These are phyloP conservation scores for Anthopleura xanthogrammica DNA, from an alignment of 92 coral and sea anemone genomes.

Conservation along the genomic window DNA sequence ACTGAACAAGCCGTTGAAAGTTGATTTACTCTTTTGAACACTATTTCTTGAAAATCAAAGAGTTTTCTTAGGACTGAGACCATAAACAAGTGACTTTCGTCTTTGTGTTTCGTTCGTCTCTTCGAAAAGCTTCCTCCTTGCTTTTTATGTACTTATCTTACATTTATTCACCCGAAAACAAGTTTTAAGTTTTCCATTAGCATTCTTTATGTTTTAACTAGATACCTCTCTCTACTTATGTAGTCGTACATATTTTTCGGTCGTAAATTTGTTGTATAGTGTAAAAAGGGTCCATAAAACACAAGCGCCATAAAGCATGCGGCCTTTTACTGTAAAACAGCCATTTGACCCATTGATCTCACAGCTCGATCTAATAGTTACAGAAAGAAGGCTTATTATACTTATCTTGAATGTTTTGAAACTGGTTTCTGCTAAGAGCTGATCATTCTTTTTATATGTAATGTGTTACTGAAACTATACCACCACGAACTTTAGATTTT, in stretches of 20 bases:
- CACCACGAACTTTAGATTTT: neutral
- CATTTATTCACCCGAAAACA: slow-evolving; percentile 15
- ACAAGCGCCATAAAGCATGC: neutral
- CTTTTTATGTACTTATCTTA: neutral
- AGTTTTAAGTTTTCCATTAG: neutral
- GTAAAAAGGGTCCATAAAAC: neutral
- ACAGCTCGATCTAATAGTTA: neutral
- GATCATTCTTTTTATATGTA: neutral
- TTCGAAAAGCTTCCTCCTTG: slow-evolving; percentile 2
- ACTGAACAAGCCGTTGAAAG: slow-evolving; percentile 45
- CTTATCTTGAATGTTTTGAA: neutral
- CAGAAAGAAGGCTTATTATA: neutral
- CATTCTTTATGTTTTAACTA: neutral
- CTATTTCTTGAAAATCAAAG: neutral
- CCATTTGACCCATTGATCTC: slow-evolving; percentile 13
- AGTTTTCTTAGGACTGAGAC: slow-evolving; percentile 2
- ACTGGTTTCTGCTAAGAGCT: slow-evolving; percentile 3
- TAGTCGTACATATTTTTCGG: neutral
- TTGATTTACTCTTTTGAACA: slow-evolving; percentile 31
- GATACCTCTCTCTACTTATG: neutral
- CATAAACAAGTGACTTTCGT: neutral
- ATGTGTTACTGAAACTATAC: no score
- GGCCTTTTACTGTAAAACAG: slow-evolving; percentile 3
- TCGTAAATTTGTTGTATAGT: neutral
- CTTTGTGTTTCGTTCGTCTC: slow-evolving; percentile 11